Evolutionary conservation across 2,888 invertebrate species (phyloP), one percentile per base, ranked within the genome.

Genomic region (Melieria crassipennis): DNA sequence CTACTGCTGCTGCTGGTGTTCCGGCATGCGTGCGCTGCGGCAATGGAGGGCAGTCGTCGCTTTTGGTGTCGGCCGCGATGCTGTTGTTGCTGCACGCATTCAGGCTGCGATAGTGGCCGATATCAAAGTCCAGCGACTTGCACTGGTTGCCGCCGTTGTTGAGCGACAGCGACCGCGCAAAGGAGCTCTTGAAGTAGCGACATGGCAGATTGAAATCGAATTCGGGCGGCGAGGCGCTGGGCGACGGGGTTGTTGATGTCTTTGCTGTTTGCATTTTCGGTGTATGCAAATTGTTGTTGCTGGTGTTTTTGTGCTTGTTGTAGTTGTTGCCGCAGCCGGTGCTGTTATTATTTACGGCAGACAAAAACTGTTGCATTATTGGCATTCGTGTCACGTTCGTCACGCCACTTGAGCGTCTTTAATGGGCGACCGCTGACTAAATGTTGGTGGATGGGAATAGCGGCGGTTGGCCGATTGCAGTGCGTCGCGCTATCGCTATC

Each of bases 141-240:
- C 66, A 46, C 11, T 69, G 62, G 55, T 56, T 47, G 61, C 56
- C 55, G 10, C 69, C 48, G 13, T 46, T 82, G 75, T 80, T 87
- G 69, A 85, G 85, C 71, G 88, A 88, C 79, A 89, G 85, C 57
- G 89, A 88, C 70, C 88, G 87, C 61, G 89, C 89, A 81, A 88
- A 89, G 73, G 87, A 87, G 80, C 89, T 89, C 82, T 89, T 89
- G 79, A 89, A 89, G 77, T 86, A 87, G 74, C 88, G 87, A 52
- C 86, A 87, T 65, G 87, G 83, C 77, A 84, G 75, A 75, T 80
- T 84, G 75, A 87, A 86, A 80, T 86, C 86, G 76, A 86, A 86
- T 70, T 87, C 86, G 10, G 84, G 82, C 72, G 84, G 79, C 64
- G 82, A 76, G 30, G 75, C 57, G 69, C 71, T 75, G 43, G 75